Evolutionary conservation across 1,140 invertebrate species (phyloP).

Genomic region (Nebria ingens): DNA sequence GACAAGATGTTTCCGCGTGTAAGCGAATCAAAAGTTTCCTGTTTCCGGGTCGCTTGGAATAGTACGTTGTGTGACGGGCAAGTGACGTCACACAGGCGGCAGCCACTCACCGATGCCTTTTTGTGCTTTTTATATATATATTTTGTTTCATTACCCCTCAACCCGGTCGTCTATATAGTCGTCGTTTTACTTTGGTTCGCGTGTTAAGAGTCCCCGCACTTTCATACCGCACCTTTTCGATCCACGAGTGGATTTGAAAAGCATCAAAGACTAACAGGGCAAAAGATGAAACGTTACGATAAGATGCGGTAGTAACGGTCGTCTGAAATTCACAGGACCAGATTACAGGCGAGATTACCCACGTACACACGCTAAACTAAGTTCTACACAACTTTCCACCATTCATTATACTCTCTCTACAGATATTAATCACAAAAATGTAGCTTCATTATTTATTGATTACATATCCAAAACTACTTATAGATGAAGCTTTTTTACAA

Average conservation of each 20-base stretch:
- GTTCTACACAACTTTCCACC: too few species aligned
- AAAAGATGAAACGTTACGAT: constrained; percentile 2
- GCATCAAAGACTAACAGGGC: constrained; percentile 4
- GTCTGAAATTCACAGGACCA: neutral
- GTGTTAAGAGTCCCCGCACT: neutral
- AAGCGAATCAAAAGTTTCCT: constrained; percentile 10
- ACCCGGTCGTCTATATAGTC: neutral
- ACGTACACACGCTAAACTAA: neutral
- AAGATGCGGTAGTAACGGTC: neutral
- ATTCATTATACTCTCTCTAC: too few species aligned
- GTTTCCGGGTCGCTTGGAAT: neutral
- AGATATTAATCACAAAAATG: too few species aligned
- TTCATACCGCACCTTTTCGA: too few species aligned
- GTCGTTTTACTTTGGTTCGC: neutral
- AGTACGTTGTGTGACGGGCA: neutral
- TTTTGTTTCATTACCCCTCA: neutral
- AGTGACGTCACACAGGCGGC: constrained; percentile 4
- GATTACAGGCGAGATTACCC: neutral
- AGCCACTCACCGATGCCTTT: neutral
- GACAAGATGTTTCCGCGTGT: constrained; percentile 14
- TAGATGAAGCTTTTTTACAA: too few species aligned
- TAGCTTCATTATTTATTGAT: too few species aligned
- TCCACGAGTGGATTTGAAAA: constrained; percentile 1
- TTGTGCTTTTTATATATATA: too few species aligned
- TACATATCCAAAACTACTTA: too few species aligned